Percentiles rank a stretch among this genome's conserved stretches.
Evolutionary conservation across 2,888 invertebrate species (phyloP).

Genomic region (Harpalus rufipes): DNA sequence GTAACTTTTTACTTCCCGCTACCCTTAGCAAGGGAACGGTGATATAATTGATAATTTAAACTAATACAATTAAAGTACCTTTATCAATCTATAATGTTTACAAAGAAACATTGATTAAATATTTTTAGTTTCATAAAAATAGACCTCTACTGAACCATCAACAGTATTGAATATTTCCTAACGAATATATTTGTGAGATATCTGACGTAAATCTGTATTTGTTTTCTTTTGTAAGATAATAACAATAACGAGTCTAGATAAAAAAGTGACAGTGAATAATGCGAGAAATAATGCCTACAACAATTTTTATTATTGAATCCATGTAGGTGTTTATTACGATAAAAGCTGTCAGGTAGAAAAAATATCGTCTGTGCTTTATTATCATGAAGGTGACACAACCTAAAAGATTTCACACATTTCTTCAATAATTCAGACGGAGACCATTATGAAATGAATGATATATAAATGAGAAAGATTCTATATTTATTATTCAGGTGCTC

Average conservation of each 20-base stretch:
- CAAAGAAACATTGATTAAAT: too few species aligned
- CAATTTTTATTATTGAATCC: conserved; percentile 31
- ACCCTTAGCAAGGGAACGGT: too few species aligned
- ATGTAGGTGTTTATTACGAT: conserved; percentile 21
- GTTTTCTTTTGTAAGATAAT: neutral
- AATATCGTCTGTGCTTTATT: neutral
- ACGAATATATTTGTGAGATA: neutral
- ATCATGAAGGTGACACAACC: conserved; percentile 13
- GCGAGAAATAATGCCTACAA: neutral
- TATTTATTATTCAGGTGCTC: neutral
- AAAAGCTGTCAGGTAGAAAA: conserved; percentile 25
- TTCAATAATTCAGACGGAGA: neutral
- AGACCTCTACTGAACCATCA: too few species aligned
- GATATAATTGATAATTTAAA: too few species aligned
- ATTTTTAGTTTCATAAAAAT: too few species aligned
- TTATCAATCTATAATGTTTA: too few species aligned
- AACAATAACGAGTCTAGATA: neutral
- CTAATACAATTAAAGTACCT: too few species aligned
- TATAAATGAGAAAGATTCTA: neutral
- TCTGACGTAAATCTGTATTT: conserved; percentile 13
- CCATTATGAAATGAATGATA: neutral
- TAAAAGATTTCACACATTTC: conserved; percentile 19
- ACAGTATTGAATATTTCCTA: neutral
- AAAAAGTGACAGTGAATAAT: conserved; percentile 17
- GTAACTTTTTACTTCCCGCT: too few species aligned